A percentile compares a stretch with the other conserved stretches of the same genome.
These are phyloP conservation scores for Drosophila truncata DNA, from an alignment of 1,140 invertebrate species.

Conservation along the genomic window DNA sequence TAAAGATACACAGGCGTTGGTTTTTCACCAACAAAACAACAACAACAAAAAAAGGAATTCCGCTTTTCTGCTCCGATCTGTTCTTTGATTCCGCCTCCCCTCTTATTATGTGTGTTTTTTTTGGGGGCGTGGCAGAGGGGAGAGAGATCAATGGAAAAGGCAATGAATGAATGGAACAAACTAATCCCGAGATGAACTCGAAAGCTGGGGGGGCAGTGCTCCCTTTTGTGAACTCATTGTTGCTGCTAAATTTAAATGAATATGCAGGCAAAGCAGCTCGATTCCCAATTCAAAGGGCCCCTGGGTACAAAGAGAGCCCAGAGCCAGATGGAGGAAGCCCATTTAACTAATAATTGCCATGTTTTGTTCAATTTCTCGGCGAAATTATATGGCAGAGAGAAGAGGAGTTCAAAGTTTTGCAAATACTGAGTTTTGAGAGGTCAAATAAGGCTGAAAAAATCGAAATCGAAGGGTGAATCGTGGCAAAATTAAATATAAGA, in stretches of 20 bases:
- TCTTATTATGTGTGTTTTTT: slow-evolving; percentile 8
- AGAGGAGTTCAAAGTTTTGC: background rate
- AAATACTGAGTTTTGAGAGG: background rate
- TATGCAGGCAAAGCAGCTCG: slow-evolving; percentile 56
- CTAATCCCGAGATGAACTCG: slow-evolving; percentile 39
- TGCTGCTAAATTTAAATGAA: slow-evolving; percentile 59
- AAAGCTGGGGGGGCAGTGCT: slow-evolving; percentile 16
- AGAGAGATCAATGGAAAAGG: slow-evolving; percentile 51
- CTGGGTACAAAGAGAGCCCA: slow-evolving; percentile 32
- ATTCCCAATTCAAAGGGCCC: slow-evolving; percentile 39
- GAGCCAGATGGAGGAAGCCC: slow-evolving; percentile 29
- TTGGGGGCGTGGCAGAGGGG: slow-evolving; percentile 17
- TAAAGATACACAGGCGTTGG: slow-evolving; percentile 46
- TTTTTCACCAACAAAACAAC: background rate
- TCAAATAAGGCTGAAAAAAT: slow-evolving; percentile 7
- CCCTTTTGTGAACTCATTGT: slow-evolving; percentile 40
- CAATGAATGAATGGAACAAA: slow-evolving; percentile 40
- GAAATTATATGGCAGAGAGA: background rate
- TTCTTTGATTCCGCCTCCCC: background rate
- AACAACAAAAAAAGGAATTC: background rate
- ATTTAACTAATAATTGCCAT: slow-evolving; percentile 64
- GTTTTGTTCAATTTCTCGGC: slow-evolving; percentile 40
- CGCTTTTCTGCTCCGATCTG: slow-evolving; percentile 4
- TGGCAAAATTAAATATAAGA: background rate
- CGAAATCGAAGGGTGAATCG: background rate